phyloP scores from a whole-genome alignment of 2,113 vertebrate species.

The Natator depressus region DNA sequence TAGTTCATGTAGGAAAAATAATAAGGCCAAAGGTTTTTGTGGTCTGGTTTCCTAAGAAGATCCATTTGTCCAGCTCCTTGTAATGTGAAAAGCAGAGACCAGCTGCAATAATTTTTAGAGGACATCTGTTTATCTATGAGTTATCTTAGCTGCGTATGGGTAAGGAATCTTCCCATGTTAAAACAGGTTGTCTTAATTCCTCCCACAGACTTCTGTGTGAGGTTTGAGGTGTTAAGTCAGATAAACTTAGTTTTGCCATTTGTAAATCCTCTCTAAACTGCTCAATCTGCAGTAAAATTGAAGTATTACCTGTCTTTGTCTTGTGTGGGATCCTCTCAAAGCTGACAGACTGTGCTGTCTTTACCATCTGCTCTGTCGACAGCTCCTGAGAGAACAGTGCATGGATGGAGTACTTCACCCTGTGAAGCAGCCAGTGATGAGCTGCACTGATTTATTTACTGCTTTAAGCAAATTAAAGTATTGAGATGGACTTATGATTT shows the following conservation, averaged over 20 bases:
- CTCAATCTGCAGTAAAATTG: slow-evolving; percentile 25
- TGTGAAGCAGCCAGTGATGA: slow-evolving; percentile 27
- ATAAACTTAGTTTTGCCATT: not conserved
- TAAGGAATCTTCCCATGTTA: not conserved
- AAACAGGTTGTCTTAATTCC: not conserved
- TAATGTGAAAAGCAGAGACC: not conserved
- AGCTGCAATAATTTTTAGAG: not conserved
- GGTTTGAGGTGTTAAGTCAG: not conserved
- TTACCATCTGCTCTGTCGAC: slow-evolving; percentile 38
- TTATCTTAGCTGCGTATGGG: not conserved
- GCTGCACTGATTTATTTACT: slow-evolving; percentile 44
- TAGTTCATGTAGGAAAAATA: fast-evolving
- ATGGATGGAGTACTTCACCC: slow-evolving; percentile 5
- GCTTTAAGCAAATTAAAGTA: not conserved
- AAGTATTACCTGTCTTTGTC: slow-evolving; percentile 40
- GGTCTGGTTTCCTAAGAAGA: fast-evolving
- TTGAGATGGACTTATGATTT: not conserved
- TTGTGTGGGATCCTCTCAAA: slow-evolving; percentile 52
- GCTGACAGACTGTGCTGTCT: slow-evolving; percentile 42
- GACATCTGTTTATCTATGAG: not conserved
- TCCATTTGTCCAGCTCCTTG: fast-evolving
- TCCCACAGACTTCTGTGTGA: not conserved
- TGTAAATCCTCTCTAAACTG: slow-evolving; percentile 40
- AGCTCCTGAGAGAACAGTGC: slow-evolving; percentile 35
- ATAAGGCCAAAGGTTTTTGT: fast-evolving